These are phyloP conservation scores for Thera obeliscata DNA, from an alignment of 2,888 invertebrate species.

Conservation along the genomic window DNA sequence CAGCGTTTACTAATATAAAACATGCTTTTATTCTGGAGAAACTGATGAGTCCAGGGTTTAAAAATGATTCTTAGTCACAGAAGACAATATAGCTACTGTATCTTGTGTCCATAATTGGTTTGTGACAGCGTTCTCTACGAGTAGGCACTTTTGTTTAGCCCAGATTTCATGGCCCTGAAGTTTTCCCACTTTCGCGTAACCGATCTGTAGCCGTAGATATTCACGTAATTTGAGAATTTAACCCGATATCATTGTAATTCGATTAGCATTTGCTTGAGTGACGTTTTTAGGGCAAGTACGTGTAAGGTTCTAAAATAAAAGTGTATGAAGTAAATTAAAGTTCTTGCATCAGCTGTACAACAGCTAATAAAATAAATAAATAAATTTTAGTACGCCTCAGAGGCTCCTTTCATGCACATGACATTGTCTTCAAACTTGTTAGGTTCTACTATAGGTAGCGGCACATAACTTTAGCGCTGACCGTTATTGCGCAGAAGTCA, in stretches of 20 bases:
- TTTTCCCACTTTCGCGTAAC: conserved; percentile 28
- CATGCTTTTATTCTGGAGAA: not conserved
- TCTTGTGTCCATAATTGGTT: no score
- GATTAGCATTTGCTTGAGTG: conserved; percentile 33
- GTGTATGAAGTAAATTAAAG: not conserved
- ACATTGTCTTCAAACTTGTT: no score
- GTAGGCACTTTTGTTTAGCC: not conserved
- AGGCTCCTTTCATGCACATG: no score
- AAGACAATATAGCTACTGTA: no score
- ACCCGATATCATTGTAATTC: conserved; percentile 33
- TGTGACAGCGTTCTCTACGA: no score
- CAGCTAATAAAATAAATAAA: no score
- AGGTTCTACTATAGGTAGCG: no score
- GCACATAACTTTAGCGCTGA: no score
- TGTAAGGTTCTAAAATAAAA: not conserved
- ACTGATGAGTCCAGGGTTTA: not conserved
- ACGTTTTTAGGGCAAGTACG: conserved; percentile 32
- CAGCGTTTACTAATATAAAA: not conserved
- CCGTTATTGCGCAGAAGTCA: no score
- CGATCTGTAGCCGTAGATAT: conserved; percentile 21
- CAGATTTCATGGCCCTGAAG: conserved; percentile 19
- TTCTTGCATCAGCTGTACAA: no score
- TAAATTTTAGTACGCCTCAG: no score
- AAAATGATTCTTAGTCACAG: no score
- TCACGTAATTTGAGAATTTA: conserved; percentile 29